Evolutionary conservation across 2,888 invertebrate genomes (phyloP), one percentile per base, ranked within the genome.

Genomic region (Pseudococcus viburni): DNA sequence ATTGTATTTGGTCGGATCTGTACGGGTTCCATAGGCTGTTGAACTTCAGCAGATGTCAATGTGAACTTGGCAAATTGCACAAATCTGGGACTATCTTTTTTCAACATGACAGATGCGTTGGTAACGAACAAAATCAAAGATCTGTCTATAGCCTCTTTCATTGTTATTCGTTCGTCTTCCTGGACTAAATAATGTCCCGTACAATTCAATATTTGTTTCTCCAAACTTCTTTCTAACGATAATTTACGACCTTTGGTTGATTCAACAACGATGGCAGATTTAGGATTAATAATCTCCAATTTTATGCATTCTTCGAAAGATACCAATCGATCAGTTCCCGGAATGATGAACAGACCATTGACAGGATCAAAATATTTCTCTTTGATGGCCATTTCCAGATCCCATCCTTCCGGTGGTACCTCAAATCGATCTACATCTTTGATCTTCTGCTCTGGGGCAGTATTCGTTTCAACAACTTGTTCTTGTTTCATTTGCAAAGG

Each of bases 301-400:
- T 95, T 95, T 77, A 99, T 93, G 90, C 98, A 97, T 91, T 98
- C 98, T 91, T 96, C 95, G 90, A 98, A 95, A 89, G 96, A 95
- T 80, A 97, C 94, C 88, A 95, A 92, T 90, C 96, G 93, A 91
- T 97, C 97, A 8, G 97, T 97, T 17, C 96, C 96, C 1, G 96
- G 96, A 90, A 98, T 96, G 19, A 95, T 94, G 90, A 98, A 97
- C 55, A 96, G 92, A 3, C 99, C 98, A 0, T 94, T 94, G 0
- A 94, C 93, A 0, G 98, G 95, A 92, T 98, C 96, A 90, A 98
- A 96, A 4, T 97, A 92, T 88, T 95, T 95, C 91, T 95, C 94
- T 68, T 95, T 93, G 89, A 98, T 96, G 3, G 98, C 97, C 90
- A 97, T 96, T 88, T 94, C 93, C 2, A 98, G 93, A 89, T 94